phyloP scores from a whole-genome alignment of 1,140 invertebrate genomes.

The Mya arenaria region DNA sequence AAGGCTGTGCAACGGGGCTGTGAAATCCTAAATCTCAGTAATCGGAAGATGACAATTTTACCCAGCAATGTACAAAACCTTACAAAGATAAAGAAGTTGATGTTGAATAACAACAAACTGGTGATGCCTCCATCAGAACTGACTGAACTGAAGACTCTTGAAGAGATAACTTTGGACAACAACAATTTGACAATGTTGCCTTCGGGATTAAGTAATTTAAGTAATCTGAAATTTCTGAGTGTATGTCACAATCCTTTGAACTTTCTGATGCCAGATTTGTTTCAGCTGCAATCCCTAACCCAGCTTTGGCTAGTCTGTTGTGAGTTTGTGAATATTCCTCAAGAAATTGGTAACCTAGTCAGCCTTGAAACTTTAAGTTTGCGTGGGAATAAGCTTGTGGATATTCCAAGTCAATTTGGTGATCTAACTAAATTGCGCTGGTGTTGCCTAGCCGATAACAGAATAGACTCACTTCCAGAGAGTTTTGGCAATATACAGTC shows the following conservation, averaged over 20 bases:
- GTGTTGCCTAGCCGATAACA: slow-evolving; percentile 76
- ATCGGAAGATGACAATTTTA: slow-evolving; percentile 70
- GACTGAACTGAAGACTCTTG: slow-evolving; percentile 60
- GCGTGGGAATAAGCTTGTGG: slow-evolving; percentile 67
- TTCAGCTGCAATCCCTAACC: slow-evolving; percentile 62
- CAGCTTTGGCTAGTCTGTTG: slow-evolving; percentile 76
- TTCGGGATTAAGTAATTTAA: slow-evolving; percentile 66
- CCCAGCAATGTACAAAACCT: slow-evolving; percentile 66
- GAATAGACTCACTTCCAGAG: slow-evolving; percentile 67
- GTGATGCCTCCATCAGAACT: slow-evolving; percentile 78
- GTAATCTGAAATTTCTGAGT: slow-evolving; percentile 73
- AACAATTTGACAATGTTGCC: slow-evolving; percentile 78
- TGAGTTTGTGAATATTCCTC: slow-evolving; percentile 69
- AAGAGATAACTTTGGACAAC: slow-evolving; percentile 76
- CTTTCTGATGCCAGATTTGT: slow-evolving; percentile 69
- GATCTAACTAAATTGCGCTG: slow-evolving; percentile 69
- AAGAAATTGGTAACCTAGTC: slow-evolving; percentile 70
- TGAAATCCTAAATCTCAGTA: slow-evolving; percentile 71
- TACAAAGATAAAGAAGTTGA: slow-evolving; percentile 58
- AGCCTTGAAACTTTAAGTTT: slow-evolving; percentile 73
- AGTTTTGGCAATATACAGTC: slow-evolving; percentile 64
- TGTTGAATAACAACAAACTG: slow-evolving; percentile 75
- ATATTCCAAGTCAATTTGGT: slow-evolving; percentile 68
- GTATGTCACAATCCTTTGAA: slow-evolving; percentile 74
- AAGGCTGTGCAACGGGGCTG: slow-evolving; percentile 57